Evolutionary conservation across 2,888 invertebrate genomes (phyloP).

Genomic region (Salpingus planirostris): DNA sequence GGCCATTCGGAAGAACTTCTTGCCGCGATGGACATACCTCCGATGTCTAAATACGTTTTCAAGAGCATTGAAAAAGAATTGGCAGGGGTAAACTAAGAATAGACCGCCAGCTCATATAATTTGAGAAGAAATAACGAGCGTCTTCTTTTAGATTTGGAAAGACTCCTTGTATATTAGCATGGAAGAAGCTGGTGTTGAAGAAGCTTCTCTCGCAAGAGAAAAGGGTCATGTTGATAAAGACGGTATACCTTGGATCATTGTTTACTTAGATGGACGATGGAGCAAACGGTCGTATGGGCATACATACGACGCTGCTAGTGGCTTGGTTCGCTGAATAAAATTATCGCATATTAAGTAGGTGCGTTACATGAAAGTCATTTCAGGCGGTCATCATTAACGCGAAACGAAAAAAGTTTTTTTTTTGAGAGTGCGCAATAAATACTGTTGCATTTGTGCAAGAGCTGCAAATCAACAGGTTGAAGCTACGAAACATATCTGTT

Average conservation of each 20-base stretch:
- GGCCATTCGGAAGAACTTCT: too few species aligned
- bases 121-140: too few species aligned
- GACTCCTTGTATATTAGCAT: too few species aligned
- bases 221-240: constrained; percentile 8
- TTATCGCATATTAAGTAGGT: too few species aligned
- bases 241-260: constrained; percentile 11
- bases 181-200: constrained; percentile 10
- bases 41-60: too few species aligned
- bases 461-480: constrained; percentile 5
- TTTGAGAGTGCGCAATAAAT: constrained; percentile 18
- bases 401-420: constrained; percentile 13
- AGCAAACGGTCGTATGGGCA: constrained; percentile 11
- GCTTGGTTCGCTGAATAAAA: constrained; percentile 3
- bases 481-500: constrained; percentile 13
- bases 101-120: too few species aligned
- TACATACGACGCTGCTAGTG: constrained; percentile 13
- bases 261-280: constrained; percentile 14
- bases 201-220: constrained; percentile 8
- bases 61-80: too few species aligned
- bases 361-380: constrained; percentile 2
- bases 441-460: constrained; percentile 13
- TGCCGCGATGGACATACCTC: too few species aligned
- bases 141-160: too few species aligned
- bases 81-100: too few species aligned
- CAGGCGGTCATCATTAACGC: constrained; percentile 14